Percentiles rank a stretch among this genome's conserved stretches.
phyloP scores from a whole-genome alignment of 35 echinoderm and acorn worm species.

The Chiridota heheva region DNA sequence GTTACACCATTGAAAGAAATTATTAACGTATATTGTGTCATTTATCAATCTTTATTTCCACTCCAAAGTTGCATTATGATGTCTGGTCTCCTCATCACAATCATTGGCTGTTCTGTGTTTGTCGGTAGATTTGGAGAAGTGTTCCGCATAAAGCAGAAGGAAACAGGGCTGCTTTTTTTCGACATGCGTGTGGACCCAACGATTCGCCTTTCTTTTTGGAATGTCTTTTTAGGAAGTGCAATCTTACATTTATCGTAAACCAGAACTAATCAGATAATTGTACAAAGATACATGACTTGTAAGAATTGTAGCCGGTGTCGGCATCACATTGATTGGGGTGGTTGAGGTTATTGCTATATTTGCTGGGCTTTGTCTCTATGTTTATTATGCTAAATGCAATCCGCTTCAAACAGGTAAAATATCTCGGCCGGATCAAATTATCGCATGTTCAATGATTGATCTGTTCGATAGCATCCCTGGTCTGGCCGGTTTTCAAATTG shows the following conservation, averaged over 20 bases:
- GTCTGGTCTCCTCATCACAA: conserved; percentile 2
- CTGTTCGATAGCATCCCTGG: neutral
- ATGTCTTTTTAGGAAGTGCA: conserved; percentile 3
- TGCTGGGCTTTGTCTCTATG: conserved; percentile 11
- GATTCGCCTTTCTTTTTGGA: conserved; percentile 24
- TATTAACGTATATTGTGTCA: too few species aligned
- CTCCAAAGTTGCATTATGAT: conserved; percentile 18
- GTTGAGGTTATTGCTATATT: neutral
- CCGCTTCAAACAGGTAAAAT: neutral
- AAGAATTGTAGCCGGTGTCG: neutral
- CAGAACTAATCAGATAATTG: conserved; percentile 22
- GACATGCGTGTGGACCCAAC: conserved; percentile 12
- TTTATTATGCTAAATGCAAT: conserved; percentile 12
- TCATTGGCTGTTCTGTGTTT: conserved; percentile 1
- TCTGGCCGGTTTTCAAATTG: neutral
- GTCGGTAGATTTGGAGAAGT: conserved; percentile 5
- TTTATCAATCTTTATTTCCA: too few species aligned
- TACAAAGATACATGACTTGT: conserved; percentile 29
- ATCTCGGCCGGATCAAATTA: neutral
- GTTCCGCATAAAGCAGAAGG: neutral
- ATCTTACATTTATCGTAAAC: neutral
- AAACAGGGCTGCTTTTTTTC: neutral
- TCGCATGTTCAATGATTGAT: conserved; percentile 14
- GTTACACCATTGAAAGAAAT: too few species aligned
- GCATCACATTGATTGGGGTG: neutral